A percentile compares a stretch with the other conserved stretches of the same genome.
Conservation (phyloP, 92 coral and sea anemone species). For the Plumapathes pennacea region DNA sequence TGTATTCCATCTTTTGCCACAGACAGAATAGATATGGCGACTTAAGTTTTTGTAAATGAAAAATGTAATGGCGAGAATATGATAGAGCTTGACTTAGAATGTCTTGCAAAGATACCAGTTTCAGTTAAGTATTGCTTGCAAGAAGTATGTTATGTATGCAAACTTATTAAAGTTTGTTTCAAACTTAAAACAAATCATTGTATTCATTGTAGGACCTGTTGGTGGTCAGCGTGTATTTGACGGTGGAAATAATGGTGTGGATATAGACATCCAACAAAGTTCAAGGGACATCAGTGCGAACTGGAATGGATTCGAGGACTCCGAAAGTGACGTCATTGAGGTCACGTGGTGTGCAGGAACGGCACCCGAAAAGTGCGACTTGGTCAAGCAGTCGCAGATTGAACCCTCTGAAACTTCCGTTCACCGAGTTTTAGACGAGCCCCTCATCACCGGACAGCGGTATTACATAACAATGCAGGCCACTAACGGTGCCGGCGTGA, state of each 20-base stretch:
- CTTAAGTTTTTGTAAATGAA: too few relatives aligned
- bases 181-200: too few relatives aligned
- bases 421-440: conserved; percentile 32
- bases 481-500: conserved; percentile 85
- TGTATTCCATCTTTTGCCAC: too few relatives aligned
- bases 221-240: conserved; percentile 38
- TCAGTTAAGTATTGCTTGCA: too few relatives aligned
- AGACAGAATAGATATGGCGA: too few relatives aligned
- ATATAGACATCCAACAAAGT: conserved; percentile 69
- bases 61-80: too few relatives aligned
- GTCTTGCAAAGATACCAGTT: too few relatives aligned
- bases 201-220: too few relatives aligned
- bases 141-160: too few relatives aligned
- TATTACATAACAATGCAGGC: conserved; percentile 74
- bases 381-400: conserved; percentile 19
- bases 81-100: too few relatives aligned
- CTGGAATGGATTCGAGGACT: conserved; percentile 80
- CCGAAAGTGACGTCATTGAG: conserved; percentile 80
- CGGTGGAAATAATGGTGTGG: conserved; percentile 59
- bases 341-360: conserved; percentile 89
- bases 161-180: too few relatives aligned
- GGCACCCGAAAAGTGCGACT: conserved; percentile 59
- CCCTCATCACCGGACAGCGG: conserved; percentile 65
- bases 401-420: conserved; percentile 38
- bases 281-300: conserved; percentile 55